phyloP scores from a whole-genome alignment of 2,888 invertebrate species.

The Gibbula magus region DNA sequence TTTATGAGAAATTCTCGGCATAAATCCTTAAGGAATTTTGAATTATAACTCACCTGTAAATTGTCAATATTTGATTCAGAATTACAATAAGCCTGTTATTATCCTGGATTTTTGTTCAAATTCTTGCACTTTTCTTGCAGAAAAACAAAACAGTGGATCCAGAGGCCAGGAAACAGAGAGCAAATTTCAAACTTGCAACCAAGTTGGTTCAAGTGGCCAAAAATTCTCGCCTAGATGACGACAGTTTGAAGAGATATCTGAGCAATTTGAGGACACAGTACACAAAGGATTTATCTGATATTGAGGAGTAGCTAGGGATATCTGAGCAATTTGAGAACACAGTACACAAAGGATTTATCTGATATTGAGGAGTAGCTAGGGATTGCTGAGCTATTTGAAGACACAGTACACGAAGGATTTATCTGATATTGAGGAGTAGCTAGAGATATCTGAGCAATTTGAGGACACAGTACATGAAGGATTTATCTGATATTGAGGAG shows the following conservation, averaged over 20 bases:
- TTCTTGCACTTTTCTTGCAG: slow-evolving; percentile 31
- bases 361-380: too few species aligned
- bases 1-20: too few species aligned
- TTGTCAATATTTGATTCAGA: too few species aligned
- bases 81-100: not conserved
- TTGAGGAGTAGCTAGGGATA: not conserved
- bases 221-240: slow-evolving; percentile 68
- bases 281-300: slow-evolving; percentile 35
- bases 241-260: slow-evolving; percentile 63
- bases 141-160: slow-evolving; percentile 36
- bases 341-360: not conserved
- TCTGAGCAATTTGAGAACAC: not conserved
- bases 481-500: too few species aligned
- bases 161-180: slow-evolving; percentile 53
- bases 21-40: too few species aligned
- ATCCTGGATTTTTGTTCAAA: not conserved
- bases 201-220: slow-evolving; percentile 66
- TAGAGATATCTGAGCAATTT: too few species aligned
- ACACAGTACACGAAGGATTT: too few species aligned
- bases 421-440: too few species aligned
- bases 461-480: too few species aligned
- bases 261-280: slow-evolving; percentile 60
- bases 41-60: too few species aligned
- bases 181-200: slow-evolving; percentile 66
- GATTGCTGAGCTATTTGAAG: too few species aligned